Base-by-base conservation (phyloP, 2,888 invertebrate genomes). In the Drosophila fungiperda region DNA sequence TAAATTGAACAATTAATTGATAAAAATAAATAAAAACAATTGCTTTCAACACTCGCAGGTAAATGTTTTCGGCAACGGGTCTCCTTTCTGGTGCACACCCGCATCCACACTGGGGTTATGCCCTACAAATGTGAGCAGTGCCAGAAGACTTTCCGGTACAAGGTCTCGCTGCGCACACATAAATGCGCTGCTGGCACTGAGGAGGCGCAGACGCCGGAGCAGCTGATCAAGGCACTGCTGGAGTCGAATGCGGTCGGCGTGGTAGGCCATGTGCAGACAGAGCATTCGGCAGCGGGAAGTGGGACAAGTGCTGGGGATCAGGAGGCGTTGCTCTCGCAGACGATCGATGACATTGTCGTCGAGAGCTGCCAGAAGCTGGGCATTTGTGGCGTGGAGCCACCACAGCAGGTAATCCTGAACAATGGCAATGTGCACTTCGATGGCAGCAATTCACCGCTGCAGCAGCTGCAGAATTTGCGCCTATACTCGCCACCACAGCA, bases 1-100 rank as follows among this genome's bases (percentile, higher is more conserved):
- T 9, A 9, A 23, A 8, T 23, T 23, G 8, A 23, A 4, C 4
- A 23, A 45, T 12, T 6, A n/a, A 50, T 50, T 29, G 6, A 26
- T 29, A 29, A 33, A 26, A 36, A 12, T 40, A 4, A 29, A 23
- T 64, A 32, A 32, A 4, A 15, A 54, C 12, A 36, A 42, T 61
- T 76, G 8, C 7, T 65, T 71, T 40, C 9, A 15, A 2, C 5
- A 15, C 11, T 23, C 9, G 33, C 92, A 97, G 97, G 97, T 15
- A 97, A 97, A 94, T 96, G 96, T 90, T 97, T 97, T 91, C 95
- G 97, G 11, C 97, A 97, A 92, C 93, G 97, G 68, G 97, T 97
- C 17, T 97, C 97, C 0, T 97, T 97, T 92, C 94, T 97, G 88
- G 97, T 97, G 0, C 97, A 97, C 91, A 94, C 96, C 73, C 94